Evolutionary conservation across 2,888 invertebrate genomes (phyloP).

Genomic region (Epistrophe eligans): DNA sequence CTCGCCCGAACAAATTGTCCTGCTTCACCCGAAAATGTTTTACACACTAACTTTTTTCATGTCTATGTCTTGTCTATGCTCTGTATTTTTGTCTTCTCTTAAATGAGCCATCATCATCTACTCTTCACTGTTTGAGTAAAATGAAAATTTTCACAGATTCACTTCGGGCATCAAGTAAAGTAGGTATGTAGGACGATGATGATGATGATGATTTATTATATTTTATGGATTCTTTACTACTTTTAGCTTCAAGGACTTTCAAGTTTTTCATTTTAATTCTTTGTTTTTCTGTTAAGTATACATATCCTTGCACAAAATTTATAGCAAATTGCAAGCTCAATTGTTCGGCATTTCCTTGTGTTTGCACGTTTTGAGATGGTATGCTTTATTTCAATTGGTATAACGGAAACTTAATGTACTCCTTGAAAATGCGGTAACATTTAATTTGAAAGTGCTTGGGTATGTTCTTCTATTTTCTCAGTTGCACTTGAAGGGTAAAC

Average conservation of each 20-base stretch:
- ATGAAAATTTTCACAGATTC: background rate
- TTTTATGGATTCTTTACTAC: background rate
- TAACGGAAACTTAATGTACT: background rate
- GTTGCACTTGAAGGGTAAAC: constrained; percentile 47
- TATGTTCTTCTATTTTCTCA: background rate
- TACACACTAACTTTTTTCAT: constrained; percentile 26
- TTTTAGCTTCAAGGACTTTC: constrained; percentile 12
- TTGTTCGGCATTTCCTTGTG: constrained; percentile 9
- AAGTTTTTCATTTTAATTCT: background rate
- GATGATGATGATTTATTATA: constrained; percentile 41
- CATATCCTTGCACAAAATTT: background rate
- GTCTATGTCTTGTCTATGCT: background rate
- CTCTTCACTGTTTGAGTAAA: constrained; percentile 7
- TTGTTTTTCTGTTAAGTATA: background rate
- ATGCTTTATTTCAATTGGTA: background rate
- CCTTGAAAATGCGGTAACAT: constrained; percentile 15
- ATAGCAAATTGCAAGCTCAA: constrained; percentile 20
- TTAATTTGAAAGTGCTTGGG: constrained; percentile 8
- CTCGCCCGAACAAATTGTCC: constrained; percentile 37
- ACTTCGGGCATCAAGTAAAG: background rate
- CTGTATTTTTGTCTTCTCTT: background rate
- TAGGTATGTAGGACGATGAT: background rate
- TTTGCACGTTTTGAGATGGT: background rate
- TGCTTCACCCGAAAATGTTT: constrained; percentile 35
- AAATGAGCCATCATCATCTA: constrained; percentile 22